Conservation (phyloP, 1,140 invertebrate genomes). For the Euura lappo region DNA sequence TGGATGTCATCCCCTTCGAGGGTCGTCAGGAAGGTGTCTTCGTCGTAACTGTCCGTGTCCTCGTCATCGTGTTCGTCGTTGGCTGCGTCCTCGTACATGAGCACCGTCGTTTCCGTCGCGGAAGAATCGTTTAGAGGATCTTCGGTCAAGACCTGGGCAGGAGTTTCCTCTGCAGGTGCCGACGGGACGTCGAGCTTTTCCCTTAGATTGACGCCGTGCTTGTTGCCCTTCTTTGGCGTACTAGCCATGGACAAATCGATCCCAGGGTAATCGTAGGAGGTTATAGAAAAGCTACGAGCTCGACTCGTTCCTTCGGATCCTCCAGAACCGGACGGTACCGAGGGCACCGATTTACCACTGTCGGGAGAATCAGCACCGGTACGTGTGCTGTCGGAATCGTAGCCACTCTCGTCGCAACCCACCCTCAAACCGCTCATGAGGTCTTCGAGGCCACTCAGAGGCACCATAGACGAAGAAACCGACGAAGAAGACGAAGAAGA, state of each 20-base stretch:
- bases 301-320: neutral
- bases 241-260: conserved; percentile 38
- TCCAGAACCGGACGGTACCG: conserved; percentile 34
- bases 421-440: conserved; percentile 56
- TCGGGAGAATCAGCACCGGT: conserved; percentile 64
- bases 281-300: conserved; percentile 45
- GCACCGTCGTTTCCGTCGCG: conserved; percentile 25
- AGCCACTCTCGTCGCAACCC: conserved; percentile 69
- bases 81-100: conserved; percentile 39
- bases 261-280: conserved; percentile 45
- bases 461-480: neutral
- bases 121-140: conserved; percentile 25
- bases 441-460: conserved; percentile 50
- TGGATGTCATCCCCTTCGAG: neutral
- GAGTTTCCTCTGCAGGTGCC: neutral
- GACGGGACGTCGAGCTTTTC: conserved; percentile 1
- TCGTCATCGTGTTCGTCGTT: conserved; percentile 40
- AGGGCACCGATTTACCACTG: conserved; percentile 42
- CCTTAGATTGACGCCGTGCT: conserved; percentile 30
- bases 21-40: conserved; percentile 31
- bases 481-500: conserved; percentile 11
- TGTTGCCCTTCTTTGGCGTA: conserved; percentile 32
- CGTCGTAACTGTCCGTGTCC: conserved; percentile 41
- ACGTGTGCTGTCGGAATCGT: conserved; percentile 69
- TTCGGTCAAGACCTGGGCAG: neutral